Percentiles rank a stretch among this genome's conserved stretches.
Conservation (phyloP, 2,888 invertebrate genomes). For the Acanthopleura granulata region DNA sequence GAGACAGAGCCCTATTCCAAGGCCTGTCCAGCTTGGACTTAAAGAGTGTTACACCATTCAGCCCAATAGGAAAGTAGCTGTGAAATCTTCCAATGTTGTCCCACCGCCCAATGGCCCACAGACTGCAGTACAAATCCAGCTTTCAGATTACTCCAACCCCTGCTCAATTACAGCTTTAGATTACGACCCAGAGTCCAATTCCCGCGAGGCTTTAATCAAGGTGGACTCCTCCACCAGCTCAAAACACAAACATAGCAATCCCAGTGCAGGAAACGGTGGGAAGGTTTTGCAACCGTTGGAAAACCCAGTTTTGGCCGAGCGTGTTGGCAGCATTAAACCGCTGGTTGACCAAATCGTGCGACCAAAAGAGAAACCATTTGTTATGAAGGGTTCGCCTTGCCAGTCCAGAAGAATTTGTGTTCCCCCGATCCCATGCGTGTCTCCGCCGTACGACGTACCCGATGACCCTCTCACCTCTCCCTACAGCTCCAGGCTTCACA, state of each 20-base stretch:
- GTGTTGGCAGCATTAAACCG: not conserved
- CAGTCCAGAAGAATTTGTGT: not conserved
- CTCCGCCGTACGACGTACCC: not conserved
- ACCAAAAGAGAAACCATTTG: not conserved
- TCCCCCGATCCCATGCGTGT: not conserved
- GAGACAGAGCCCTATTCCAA: slow-evolving; percentile 38
- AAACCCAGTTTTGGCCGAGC: not conserved
- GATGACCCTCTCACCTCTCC: not conserved
- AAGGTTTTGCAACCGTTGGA: slow-evolving; percentile 6
- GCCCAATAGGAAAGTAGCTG: slow-evolving; percentile 24
- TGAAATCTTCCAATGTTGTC: slow-evolving; percentile 22
- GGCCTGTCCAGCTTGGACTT: slow-evolving; percentile 49
- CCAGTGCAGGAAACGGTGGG: not conserved
- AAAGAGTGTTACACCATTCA: slow-evolving; percentile 44
- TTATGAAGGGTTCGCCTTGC: not conserved
- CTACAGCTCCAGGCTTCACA: not conserved
- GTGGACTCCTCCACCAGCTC: not conserved
- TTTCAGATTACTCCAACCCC: slow-evolving; percentile 53
- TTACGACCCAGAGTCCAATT: not conserved
- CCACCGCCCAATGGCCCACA: slow-evolving; percentile 33
- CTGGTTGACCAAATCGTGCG: slow-evolving; percentile 1
- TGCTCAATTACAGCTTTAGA: slow-evolving; percentile 43
- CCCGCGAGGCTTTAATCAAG: slow-evolving; percentile 11
- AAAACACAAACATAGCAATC: not conserved
- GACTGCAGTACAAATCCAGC: slow-evolving; percentile 42